phyloP scores from a whole-genome alignment of 2,888 invertebrate species.

The Ceriagrion tenellum region DNA sequence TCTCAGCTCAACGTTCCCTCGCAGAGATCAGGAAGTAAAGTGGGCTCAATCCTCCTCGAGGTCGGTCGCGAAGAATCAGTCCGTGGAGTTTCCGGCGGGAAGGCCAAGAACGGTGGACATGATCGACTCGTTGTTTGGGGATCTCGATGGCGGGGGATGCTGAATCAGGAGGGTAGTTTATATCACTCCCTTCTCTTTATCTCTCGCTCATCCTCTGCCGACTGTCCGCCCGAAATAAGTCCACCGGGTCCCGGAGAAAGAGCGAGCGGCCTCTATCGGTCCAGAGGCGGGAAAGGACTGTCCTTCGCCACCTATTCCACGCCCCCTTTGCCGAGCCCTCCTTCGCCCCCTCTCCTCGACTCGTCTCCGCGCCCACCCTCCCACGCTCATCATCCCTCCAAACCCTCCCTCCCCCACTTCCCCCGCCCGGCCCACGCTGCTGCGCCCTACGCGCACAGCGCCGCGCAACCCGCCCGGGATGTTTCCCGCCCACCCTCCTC shows the following conservation, averaged over 20 bases:
- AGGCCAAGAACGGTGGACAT: no score
- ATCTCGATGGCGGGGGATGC: neutral
- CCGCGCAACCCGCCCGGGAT: constrained; percentile 65
- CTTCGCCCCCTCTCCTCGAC: neutral
- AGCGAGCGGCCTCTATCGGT: constrained; percentile 53
- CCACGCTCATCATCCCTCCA: neutral
- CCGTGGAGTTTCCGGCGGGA: neutral
- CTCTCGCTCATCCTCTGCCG: neutral
- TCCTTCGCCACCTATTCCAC: neutral
- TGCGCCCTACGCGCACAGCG: constrained; percentile 43
- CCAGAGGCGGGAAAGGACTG: constrained; percentile 64
- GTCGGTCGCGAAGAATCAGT: neutral
- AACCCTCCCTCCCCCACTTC: neutral
- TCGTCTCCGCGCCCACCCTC: neutral
- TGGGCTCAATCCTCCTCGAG: neutral
- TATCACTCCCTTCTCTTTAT: neutral
- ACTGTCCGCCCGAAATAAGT: neutral
- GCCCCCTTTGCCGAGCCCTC: neutral
- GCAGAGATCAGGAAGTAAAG: neutral
- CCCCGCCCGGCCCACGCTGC: constrained; percentile 40
- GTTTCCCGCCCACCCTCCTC: neutral
- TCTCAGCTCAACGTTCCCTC: neutral
- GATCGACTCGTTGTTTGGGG: neutral
- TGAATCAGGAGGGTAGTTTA: neutral
- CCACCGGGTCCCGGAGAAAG: neutral